Evolutionary conservation across 1,140 invertebrate species (phyloP), one percentile per base, ranked within the genome.

Genomic region (Heliconius nattereri): DNA sequence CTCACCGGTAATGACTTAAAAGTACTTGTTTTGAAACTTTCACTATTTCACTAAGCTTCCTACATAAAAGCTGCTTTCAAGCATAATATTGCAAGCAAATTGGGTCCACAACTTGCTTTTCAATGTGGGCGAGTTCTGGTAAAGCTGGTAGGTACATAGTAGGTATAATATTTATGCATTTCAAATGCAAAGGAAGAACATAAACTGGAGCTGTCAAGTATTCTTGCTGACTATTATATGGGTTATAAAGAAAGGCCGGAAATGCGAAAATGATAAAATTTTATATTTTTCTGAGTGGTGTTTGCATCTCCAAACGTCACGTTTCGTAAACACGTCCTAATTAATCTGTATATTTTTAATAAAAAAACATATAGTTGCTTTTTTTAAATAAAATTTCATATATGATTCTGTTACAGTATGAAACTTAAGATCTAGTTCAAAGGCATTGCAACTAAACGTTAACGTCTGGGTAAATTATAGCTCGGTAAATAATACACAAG

Each of bases 31-130:
- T 66, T 66, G 23, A 66, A 29, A 66, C 60, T 66, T 66, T 66
- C 60, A 66, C 60, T 66, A 66, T 29, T 66, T 66, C 60, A 60
- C 54, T 60, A 60, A 60, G 60, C 60, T 29, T 66, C 60, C 60
- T 66, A 66, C 60, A 26, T 66, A 66, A 66, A 66, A 66, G 60
- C 60, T 29, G n/a, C 60, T 9, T 26, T 66, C 60, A 66, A 66
- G 29, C 60, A 66, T 66, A 66, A 66, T 66, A 29, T 66, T 9
- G 11, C 49, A 20, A 52, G 23, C 3, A 66, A 66, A 66, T 66
- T 66, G 26, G 23, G 60, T 66, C 23, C 60, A 66, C 60, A 5
- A 66, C 11, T 29, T 29, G 26, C 60, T 66, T 16, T 66, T 26
- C 60, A 66, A 66, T 16, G 23, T 66, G 26, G 54, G 54, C 54